A percentile compares a stretch with the other conserved stretches of the same genome.
Evolutionary conservation across 2,888 invertebrate species (phyloP).

Genomic region (Gandaritis pyraliata): DNA sequence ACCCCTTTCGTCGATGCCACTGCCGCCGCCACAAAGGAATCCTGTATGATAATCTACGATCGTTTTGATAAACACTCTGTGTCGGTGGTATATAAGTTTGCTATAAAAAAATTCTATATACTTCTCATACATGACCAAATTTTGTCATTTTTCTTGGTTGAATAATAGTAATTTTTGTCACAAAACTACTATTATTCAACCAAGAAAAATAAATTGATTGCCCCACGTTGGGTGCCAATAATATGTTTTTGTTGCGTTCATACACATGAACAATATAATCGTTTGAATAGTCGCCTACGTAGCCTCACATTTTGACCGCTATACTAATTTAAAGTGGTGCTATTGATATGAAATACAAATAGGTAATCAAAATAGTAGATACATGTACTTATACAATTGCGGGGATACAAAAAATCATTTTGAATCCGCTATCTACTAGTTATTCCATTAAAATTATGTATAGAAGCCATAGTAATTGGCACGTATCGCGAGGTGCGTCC

Average conservation of each 20-base stretch:
- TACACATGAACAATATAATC: no score
- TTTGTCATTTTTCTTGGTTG: no score
- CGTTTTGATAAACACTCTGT: slow-evolving; percentile 52
- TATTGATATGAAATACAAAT: no score
- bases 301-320: no score
- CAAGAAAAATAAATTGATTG: no score
- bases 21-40: slow-evolving; percentile 67
- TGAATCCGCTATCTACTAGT: neutral
- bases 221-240: slow-evolving; percentile 1
- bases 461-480: slow-evolving; percentile 44
- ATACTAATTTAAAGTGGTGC: no score
- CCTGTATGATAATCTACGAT: slow-evolving; percentile 74
- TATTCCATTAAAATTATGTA: slow-evolving; percentile 30
- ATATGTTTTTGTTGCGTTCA: neutral
- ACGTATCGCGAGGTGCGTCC: slow-evolving; percentile 36
- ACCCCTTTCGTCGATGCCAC: slow-evolving; percentile 57
- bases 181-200: no score
- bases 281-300: no score
- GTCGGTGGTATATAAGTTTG: slow-evolving; percentile 8
- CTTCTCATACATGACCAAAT: neutral
- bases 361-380: no score
- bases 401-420: neutral
- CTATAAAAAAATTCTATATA: neutral
- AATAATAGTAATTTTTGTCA: no score
- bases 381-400: no score